These are phyloP conservation scores for Phainopepla nitens DNA, from an alignment of 2,113 vertebrate genomes.

Conservation along the genomic window DNA sequence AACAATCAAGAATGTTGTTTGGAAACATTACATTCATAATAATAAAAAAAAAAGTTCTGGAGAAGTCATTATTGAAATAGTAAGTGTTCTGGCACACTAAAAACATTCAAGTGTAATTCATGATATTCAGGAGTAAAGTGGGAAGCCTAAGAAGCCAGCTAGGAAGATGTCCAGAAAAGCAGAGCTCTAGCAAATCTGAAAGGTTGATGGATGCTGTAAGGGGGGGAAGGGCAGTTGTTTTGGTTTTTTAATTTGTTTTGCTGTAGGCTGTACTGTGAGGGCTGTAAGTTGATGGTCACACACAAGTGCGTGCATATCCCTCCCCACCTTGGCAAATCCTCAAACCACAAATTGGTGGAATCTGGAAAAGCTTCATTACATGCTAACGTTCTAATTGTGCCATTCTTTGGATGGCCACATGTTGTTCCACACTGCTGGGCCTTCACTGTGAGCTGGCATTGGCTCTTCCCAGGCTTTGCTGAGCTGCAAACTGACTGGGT, in stretches of 20 bases:
- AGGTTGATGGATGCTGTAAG: neutral
- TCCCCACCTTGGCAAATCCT: neutral
- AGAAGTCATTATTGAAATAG: slow-evolving; percentile 61
- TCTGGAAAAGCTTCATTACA: neutral
- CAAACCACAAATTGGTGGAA: neutral
- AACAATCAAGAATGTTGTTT: slow-evolving; percentile 53
- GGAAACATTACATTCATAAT: slow-evolving; percentile 44
- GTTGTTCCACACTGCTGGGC: neutral
- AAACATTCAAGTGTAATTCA: slow-evolving; percentile 41
- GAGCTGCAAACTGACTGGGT: neutral
- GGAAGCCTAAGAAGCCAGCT: slow-evolving; percentile 25
- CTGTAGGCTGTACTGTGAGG: neutral
- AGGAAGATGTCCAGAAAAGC: slow-evolving; percentile 35
- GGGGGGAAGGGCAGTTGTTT: neutral
- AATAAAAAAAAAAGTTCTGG: slow-evolving; percentile 33
- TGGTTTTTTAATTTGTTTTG: neutral
- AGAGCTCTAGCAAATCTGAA: neutral
- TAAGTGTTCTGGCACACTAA: slow-evolving; percentile 26
- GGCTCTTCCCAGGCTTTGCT: neutral
- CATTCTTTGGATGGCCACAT: neutral
- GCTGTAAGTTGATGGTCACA: neutral
- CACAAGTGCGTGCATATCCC: neutral
- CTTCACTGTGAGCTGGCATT: neutral
- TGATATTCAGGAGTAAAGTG: slow-evolving; percentile 39
- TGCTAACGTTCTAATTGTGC: neutral